phyloP scores from a whole-genome alignment of 2,113 vertebrate genomes.

The Sula dactylatra region DNA sequence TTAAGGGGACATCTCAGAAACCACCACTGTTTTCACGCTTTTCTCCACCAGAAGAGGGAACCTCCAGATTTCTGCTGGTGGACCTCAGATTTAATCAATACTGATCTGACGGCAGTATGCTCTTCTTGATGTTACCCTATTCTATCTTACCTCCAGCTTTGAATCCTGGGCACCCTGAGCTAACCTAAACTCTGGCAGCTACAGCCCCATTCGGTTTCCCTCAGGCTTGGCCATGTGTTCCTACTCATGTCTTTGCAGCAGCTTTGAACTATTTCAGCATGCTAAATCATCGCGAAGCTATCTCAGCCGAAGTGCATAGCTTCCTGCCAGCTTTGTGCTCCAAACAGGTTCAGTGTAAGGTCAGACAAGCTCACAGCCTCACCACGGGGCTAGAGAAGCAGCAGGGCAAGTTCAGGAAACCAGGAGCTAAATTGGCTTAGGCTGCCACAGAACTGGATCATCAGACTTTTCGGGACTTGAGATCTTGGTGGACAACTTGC shows the following conservation, averaged over 20 bases:
- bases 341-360: conserved; percentile 40
- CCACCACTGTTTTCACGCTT: not conserved
- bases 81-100: not conserved
- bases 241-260: not conserved
- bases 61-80: not conserved
- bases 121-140: not conserved
- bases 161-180: not conserved
- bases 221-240: conserved; percentile 6
- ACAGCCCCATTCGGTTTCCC: not conserved
- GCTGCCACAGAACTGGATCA: not conserved
- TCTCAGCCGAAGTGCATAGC: not conserved
- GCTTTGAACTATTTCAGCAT: conserved; percentile 24
- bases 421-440: not conserved
- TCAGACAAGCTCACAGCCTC: conserved; percentile 24
- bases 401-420: not conserved
- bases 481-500: not conserved
- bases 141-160: not conserved
- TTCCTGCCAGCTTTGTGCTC: conserved; percentile 41
- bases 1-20: not conserved
- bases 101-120: not conserved
- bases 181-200: not conserved
- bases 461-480: not conserved
- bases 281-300: conserved; percentile 36
- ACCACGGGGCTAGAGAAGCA: not conserved
- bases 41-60: not conserved